Evolutionary conservation across 2,797 vertebrate genomes (phyloP), one percentile per base, ranked within the genome.

Genomic region (Delichon dasypus): DNA sequence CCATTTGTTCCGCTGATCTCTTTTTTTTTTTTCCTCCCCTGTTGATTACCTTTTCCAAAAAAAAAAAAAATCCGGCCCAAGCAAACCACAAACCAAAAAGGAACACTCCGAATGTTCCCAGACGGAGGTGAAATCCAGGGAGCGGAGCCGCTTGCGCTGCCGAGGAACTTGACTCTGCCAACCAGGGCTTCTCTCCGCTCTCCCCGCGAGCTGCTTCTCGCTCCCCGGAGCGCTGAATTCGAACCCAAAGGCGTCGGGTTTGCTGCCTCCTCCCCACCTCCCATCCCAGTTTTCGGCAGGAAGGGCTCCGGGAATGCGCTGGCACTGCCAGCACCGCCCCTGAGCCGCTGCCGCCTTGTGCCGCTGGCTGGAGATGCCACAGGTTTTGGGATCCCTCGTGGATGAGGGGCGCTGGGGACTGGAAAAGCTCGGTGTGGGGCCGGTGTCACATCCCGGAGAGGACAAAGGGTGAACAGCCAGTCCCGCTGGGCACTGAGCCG

Each of bases 161-260:
- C 64, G 54, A 97, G 92, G 97, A 98, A 97, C 97, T 97, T 96
- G 96, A 97, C 97, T 97, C 97, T 98, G 97, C 97, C 98, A 97
- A 90, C 97, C 97, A 93, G 97, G 97, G 95, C 96, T 97, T 71
- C 95, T 93, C 77, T 88, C 79, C 90, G 26, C 91, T 92, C 71
- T 91, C 81, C 94, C 95, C 82, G 51, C 91, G 58, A 94, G 81
- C 89, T 66, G 44, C 45, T 45, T 8, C 44, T 21, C 44, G 19
- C 11, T 42, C 40, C 62, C 89, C 73, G 34, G 48, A 57, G 74
- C 5, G 8, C 7, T 27, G 17, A 7, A 40, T 25, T 16, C 23
- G 20, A 10, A 8, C 8, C 75, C 58, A 7, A 12, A 47, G n/a
- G 67, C 1, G 7, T 44, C 1, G 13, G 26, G 19, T 30, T 62